These are phyloP conservation scores for Melitaea cinxia DNA, from an alignment of 1,140 invertebrate genomes.

Conservation along the genomic window DNA sequence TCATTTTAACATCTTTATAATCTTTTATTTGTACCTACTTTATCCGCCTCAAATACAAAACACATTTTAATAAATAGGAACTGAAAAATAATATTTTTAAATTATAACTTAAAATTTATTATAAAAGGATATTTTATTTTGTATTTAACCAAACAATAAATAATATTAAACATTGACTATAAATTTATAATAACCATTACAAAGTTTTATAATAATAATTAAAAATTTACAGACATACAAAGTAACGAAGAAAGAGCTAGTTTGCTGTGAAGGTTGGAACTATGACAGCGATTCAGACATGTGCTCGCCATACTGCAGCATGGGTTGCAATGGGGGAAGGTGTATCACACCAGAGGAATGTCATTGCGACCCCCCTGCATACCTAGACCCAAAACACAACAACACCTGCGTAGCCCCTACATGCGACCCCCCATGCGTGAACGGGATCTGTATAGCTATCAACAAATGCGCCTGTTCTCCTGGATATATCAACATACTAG, in stretches of 20 bases:
- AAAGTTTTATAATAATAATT: not conserved
- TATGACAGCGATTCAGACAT: conserved; percentile 54
- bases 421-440: conserved; percentile 77
- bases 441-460: conserved; percentile 61
- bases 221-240: conserved; percentile 12
- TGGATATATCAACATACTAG: conserved; percentile 39
- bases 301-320: conserved; percentile 80
- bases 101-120: no score
- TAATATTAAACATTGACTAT: no score
- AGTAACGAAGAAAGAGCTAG: conserved; percentile 1
- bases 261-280: conserved; percentile 19
- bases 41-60: no score
- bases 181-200: not conserved
- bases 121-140: no score
- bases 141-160: no score
- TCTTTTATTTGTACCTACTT: no score
- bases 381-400: conserved; percentile 42
- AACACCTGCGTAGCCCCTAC: conserved; percentile 69
- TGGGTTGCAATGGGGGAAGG: conserved; percentile 81
- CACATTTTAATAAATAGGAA: no score
- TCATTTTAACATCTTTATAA: no score
- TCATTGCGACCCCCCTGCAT: conserved; percentile 62
- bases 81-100: no score
- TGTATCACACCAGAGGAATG: conserved; percentile 83
- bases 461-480: conserved; percentile 44